Base-by-base conservation (phyloP, 1,140 invertebrate genomes). In the Semibalanus balanoides region DNA sequence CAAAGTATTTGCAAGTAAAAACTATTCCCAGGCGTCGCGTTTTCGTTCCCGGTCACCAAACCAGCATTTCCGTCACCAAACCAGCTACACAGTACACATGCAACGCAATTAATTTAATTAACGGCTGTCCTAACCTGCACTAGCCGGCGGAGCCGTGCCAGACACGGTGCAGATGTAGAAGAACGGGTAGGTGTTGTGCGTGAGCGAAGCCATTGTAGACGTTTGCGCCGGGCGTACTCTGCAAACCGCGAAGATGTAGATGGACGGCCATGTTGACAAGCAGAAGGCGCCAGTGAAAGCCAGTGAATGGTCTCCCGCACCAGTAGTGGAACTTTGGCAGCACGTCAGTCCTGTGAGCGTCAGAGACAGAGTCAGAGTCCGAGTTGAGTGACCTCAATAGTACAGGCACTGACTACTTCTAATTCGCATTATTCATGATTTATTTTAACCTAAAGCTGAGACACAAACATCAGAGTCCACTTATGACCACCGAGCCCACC, bases 191-290 rank as follows among this genome's bases (percentile, higher is more conserved):
- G 90, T 83, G 74, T 86, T 86, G 82, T 92, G 90, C 14, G 88
- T 88, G 31, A 86, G 81, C 86, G 83, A 91, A 91, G 78, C 86
- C 86, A 72, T 87, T 85, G 79, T 87, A 88, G 40, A 86, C 83
- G 75, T 83, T 79, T 77, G n/a, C 82, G 82, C 27, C 89, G 82
- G 17, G 89, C 85, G 70, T 86, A 85, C 30, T 87, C 85, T 5
- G n/a, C n/a, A n/a, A n/a, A 88, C 85, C 0, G 90, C 87, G 82
- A 90, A 91, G 3, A 88, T 82, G 80, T 88, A 90, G 76, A 91
- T 88, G 22, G 88, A n/a, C 79, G 31, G 84, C 85, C 51, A 86
- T 84, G 27, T 89, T 82, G 70, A 89, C 78, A 0, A 89, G 87
- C 31, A 92, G 82, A 0, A 90, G 78, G 9, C 91, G 84, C 35